Percentiles rank a stretch among this genome's conserved stretches.
phyloP scores from a whole-genome alignment of 2,888 invertebrate genomes.

The Pammene fasciana region DNA sequence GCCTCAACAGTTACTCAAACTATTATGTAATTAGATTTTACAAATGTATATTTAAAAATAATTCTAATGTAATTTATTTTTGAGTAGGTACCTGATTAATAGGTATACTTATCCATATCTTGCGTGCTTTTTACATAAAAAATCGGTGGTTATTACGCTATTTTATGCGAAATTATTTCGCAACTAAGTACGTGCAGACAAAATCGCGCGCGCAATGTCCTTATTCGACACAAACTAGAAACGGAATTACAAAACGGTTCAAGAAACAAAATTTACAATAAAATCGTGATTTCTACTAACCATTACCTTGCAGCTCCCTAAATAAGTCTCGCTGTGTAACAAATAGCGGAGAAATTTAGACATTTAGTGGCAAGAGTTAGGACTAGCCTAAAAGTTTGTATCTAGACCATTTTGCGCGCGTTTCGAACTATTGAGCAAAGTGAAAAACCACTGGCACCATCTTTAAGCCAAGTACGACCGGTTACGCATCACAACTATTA shows the following conservation, averaged over 20 bases:
- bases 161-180: conserved; percentile 5
- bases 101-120: no score
- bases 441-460: conserved; percentile 10
- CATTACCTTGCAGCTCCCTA: no score
- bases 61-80: background rate
- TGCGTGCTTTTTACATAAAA: background rate
- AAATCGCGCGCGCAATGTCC: background rate
- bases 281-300: no score
- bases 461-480: conserved; percentile 1
- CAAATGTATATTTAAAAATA: background rate
- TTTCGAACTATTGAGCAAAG: conserved; percentile 21
- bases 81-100: no score
- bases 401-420: background rate
- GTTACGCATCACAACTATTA: background rate
- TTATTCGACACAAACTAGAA: conserved; percentile 10
- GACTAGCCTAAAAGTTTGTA: conserved; percentile 1
- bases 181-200: conserved; percentile 10
- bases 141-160: conserved; percentile 31
- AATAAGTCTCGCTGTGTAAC: no score
- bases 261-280: background rate
- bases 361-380: conserved; percentile 2
- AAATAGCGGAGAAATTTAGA: background rate
- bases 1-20: background rate
- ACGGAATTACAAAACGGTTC: background rate
- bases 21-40: background rate